These are phyloP conservation scores for Melieria omissa DNA, from an alignment of 2,888 invertebrate species.

Conservation along the genomic window DNA sequence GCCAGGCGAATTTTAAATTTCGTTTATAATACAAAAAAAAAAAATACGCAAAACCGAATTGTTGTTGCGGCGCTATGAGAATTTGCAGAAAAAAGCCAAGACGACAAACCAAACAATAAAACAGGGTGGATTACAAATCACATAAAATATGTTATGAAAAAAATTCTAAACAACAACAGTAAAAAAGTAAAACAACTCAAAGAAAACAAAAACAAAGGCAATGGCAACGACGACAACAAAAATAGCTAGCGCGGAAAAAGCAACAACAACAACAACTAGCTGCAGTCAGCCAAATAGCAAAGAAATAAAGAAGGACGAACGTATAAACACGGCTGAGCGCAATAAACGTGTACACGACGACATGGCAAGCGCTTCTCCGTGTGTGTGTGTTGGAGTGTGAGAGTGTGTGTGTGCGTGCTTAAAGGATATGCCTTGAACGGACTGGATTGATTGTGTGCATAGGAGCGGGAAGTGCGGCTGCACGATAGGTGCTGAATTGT, in stretches of 20 bases:
- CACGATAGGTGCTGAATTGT: no score
- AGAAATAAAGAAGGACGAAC: constrained; percentile 12
- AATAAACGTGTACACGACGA: neutral
- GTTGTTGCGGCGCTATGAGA: no score
- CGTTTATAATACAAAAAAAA: neutral
- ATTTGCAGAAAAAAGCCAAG: constrained; percentile 17
- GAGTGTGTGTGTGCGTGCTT: neutral
- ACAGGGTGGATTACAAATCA: constrained; percentile 38
- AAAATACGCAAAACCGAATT: no score
- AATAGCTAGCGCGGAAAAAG: constrained; percentile 25
- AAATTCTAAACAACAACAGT: constrained; percentile 28
- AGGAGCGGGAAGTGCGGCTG: no score
- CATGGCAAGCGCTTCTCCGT: constrained; percentile 7
- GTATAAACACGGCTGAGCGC: constrained; percentile 20
- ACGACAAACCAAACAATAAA: constrained; percentile 10
- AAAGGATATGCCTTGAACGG: no score
- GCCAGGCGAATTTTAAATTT: constrained; percentile 3
- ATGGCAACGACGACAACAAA: constrained; percentile 31
- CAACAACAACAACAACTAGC: constrained; percentile 39
- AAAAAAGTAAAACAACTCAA: constrained; percentile 4
- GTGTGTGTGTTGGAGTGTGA: constrained; percentile 1
- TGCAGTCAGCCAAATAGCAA: constrained; percentile 25
- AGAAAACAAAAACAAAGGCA: constrained; percentile 8
- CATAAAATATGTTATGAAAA: constrained; percentile 39
- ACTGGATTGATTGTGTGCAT: no score